Evolutionary conservation across 2,113 vertebrate genomes (phyloP).

Genomic region (Tympanuchus pallidicinctus): DNA sequence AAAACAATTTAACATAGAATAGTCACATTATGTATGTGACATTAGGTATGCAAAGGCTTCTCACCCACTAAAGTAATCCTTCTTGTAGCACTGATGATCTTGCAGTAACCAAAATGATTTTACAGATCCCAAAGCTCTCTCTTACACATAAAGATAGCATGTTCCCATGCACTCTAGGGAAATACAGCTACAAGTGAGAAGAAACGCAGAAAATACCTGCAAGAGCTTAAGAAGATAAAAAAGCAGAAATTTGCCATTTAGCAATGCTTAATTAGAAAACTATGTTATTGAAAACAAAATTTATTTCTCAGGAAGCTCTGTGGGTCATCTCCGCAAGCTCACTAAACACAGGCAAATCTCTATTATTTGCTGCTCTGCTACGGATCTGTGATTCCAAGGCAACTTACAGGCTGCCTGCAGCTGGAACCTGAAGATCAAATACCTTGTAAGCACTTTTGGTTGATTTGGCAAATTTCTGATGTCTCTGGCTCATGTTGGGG

Average conservation of each 20-base stretch:
- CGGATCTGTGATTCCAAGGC: not conserved
- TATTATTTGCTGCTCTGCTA: not conserved
- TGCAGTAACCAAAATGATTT: not conserved
- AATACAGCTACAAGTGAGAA: not conserved
- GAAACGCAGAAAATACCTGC: not conserved
- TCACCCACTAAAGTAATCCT: not conserved
- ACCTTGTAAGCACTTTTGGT: not conserved
- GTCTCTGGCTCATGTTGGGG: accelerated
- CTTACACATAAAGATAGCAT: no score
- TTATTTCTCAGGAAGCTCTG: not conserved
- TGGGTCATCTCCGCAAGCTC: accelerated
- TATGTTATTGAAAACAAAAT: not conserved
- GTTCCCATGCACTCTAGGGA: not conserved
- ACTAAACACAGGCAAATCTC: not conserved
- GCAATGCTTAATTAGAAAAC: not conserved
- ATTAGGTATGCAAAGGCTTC: not conserved
- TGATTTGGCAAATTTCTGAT: not conserved
- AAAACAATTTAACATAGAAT: not conserved
- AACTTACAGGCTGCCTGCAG: not conserved
- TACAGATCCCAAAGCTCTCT: not conserved
- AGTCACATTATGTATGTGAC: not conserved
- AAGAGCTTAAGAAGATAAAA: not conserved
- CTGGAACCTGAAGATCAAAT: not conserved
- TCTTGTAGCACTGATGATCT: not conserved
- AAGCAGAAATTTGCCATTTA: constrained; percentile 14